Base-by-base conservation (phyloP, 2,113 vertebrate genomes). In the Muntiacus muntjak region DNA sequence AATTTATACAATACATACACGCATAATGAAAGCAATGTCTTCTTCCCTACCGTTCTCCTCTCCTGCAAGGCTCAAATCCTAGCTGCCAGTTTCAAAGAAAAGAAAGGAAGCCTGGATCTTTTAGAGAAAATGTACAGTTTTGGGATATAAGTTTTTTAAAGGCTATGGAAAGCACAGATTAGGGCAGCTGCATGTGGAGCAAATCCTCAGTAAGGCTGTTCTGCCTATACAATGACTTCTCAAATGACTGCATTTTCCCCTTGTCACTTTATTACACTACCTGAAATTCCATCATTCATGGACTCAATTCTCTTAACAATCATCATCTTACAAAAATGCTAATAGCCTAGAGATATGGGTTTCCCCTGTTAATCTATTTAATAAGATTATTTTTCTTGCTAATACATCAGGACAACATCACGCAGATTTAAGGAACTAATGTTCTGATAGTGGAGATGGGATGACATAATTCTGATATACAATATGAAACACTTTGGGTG, bases 261-360 rank as follows among this genome's bases (percentile, higher is more conserved):
- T 71, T 40, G n/a, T 36, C n/a, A 91, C 7, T 95, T 85, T n/a
- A 76, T 83, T 94, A 74, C 45, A 78, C 23, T 64, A 74, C 45
- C 62, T 64, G 2, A 95, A 94, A 92, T 57, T 40, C 33, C 15
- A 94, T 47, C 30, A 92, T 36, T 89, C 74, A 58, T 52, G 60
- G 17, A 84, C 62, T 92, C 45, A 64, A 47, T 43, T 90, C 36
- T 60, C 47, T 87, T 52, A 92, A 97, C 74, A 91, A 76, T 5
- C 6, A 92, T n/a, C 50, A 74, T 92, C 50, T 36, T 84, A 92
- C 30, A 96, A 94, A 96, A 97, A 90, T 47, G 21, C 15, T 28
- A 76, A 47, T 25, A 30, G 10, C 3, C 52, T 55, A 90, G n/a
- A 81, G 52, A 88, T 9, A 57, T 12, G 26, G 64, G 47, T 58